These are phyloP conservation scores for Pipistrellus kuhlii DNA, from an alignment of 2,797 vertebrate genomes.

Conservation along the genomic window DNA sequence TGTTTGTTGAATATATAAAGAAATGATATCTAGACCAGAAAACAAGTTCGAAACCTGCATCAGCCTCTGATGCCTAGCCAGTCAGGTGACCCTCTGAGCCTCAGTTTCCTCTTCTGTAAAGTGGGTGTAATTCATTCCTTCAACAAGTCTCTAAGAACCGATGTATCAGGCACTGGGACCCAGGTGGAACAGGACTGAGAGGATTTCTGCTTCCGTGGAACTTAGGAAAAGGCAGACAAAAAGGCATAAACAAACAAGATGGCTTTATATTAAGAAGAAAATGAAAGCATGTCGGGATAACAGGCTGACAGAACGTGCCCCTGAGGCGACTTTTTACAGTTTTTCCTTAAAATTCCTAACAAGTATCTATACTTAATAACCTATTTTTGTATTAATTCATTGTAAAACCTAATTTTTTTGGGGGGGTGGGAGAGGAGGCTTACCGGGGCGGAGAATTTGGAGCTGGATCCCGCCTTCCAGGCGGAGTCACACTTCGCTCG, in stretches of 20 bases:
- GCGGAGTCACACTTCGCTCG: not conserved
- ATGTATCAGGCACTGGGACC: not conserved
- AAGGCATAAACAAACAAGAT: not conserved
- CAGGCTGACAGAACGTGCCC: not conserved
- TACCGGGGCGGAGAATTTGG: not conserved
- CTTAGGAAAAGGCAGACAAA: not conserved
- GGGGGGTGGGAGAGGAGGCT: not conserved
- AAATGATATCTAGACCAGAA: not conserved
- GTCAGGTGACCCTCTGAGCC: not conserved
- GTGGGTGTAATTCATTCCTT: not conserved
- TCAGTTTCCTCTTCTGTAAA: conserved; percentile 28
- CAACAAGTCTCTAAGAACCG: not conserved
- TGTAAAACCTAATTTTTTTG: not conserved
- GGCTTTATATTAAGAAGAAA: not conserved
- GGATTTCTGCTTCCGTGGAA: not conserved
- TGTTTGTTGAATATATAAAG: not conserved
- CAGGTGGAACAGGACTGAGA: not conserved
- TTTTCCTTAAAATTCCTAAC: not conserved
- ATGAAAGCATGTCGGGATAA: not conserved
- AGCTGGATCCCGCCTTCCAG: not conserved
- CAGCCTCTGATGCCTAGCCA: not conserved
- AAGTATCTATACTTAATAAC: not conserved
- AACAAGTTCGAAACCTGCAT: not conserved
- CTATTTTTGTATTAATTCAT: not conserved
- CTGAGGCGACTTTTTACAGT: conserved; percentile 12